Conservation (phyloP, 2,888 invertebrate species). For the Vannuccia rotundouncinata region DNA sequence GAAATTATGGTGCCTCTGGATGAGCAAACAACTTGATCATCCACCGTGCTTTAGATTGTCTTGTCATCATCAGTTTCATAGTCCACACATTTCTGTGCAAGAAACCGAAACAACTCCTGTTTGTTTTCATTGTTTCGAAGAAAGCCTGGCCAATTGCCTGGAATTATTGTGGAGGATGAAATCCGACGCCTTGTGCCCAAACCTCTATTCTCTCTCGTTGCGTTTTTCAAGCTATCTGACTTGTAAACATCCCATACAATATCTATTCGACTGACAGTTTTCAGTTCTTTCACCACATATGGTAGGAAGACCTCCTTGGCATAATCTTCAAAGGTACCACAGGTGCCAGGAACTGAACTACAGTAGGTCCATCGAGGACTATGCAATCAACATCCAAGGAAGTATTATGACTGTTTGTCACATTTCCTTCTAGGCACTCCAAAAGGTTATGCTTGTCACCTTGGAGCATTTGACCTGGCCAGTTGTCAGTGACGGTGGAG, state of each 20-base stretch:
- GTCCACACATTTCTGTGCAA: slow-evolving; percentile 31
- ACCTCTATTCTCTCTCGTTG: slow-evolving; percentile 34
- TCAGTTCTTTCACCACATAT: slow-evolving; percentile 20
- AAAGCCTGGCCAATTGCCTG: slow-evolving; percentile 36
- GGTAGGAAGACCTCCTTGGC: slow-evolving; percentile 30
- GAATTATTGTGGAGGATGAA: slow-evolving; percentile 25
- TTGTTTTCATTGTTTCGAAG: slow-evolving; percentile 40
- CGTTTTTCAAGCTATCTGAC: slow-evolving; percentile 34
- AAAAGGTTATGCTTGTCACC: slow-evolving; percentile 36
- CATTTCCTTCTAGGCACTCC: slow-evolving; percentile 6
- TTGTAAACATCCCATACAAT: slow-evolving; percentile 36
- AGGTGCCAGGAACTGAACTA: slow-evolving; percentile 36
- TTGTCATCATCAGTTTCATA: slow-evolving; percentile 32
- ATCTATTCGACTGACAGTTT: slow-evolving; percentile 32
- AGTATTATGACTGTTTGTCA: not conserved
- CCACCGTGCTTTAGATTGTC: slow-evolving; percentile 19
- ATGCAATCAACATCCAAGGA: not conserved
- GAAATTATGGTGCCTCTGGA: slow-evolving; percentile 4
- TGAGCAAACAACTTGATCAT: not conserved
- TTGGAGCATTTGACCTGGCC: slow-evolving; percentile 22
- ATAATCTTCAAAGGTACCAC: slow-evolving; percentile 33
- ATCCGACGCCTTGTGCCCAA: not conserved
- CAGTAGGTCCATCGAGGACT: slow-evolving; percentile 33
- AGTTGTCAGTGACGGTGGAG: slow-evolving; percentile 37
- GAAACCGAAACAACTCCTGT: slow-evolving; percentile 36